Percentiles rank a stretch among this genome's conserved stretches.
Evolutionary conservation across 2,113 vertebrate genomes (phyloP).

Genomic region (Ceyx cyanopectus): DNA sequence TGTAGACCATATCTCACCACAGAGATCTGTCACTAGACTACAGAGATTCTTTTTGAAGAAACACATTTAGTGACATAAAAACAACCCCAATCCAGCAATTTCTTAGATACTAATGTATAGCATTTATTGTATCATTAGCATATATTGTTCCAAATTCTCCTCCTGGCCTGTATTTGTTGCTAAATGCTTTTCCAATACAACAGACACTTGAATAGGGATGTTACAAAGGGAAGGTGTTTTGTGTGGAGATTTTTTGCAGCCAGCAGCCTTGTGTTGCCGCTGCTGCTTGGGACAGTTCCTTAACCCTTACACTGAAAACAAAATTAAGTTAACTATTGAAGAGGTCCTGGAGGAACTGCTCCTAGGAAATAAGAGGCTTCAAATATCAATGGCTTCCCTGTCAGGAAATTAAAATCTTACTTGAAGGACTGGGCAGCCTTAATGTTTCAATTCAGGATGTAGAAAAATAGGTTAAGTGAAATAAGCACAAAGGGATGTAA

Average conservation of each 20-base stretch:
- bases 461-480: slow-evolving; percentile 24
- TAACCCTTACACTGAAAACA: neutral
- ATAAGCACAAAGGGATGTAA: neutral
- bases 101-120: neutral
- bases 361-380: neutral
- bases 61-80: neutral
- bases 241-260: neutral
- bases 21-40: neutral
- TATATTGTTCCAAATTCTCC: neutral
- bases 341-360: neutral
- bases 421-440: neutral
- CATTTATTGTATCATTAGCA: neutral
- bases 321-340: neutral
- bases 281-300: neutral
- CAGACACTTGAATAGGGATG: neutral
- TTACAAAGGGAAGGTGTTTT: neutral
- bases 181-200: neutral
- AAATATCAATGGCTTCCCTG: neutral
- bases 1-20: neutral
- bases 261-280: neutral
- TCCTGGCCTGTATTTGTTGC: neutral
- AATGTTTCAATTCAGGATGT: neutral
- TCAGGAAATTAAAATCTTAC: neutral
- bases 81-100: neutral
- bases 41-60: neutral